Conservation (phyloP, 2,797 vertebrate species). For the Pangasius djambal region DNA sequence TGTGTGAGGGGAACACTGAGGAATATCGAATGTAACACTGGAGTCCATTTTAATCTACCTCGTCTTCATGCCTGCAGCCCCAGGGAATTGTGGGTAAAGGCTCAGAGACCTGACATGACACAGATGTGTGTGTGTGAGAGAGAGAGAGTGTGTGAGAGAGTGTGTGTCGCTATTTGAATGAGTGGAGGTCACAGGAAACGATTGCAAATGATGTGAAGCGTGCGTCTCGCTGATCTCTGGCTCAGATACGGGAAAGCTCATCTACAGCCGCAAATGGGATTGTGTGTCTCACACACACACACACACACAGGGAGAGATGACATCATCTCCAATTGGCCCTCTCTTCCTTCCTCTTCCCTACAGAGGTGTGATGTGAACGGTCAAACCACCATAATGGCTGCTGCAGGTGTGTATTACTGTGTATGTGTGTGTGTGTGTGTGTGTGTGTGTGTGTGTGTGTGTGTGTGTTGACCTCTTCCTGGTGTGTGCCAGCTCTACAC, state of each 20-base stretch:
- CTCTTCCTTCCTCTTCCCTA: conserved; percentile 1
- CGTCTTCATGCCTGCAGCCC: conserved; percentile 64
- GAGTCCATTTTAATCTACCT: conserved; percentile 74
- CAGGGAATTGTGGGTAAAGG: conserved; percentile 58
- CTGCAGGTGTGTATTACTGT: not conserved
- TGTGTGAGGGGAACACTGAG: not conserved
- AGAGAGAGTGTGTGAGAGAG: not conserved
- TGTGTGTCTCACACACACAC: conserved; percentile 66
- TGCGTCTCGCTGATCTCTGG: conserved; percentile 75
- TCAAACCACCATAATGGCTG: not conserved
- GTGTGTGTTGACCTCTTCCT: conserved; percentile 25
- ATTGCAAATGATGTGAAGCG: conserved; percentile 81
- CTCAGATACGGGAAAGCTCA: conserved; percentile 80
- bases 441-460: conserved; percentile 7
- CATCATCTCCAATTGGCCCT: conserved; percentile 12
- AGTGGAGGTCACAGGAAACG: conserved; percentile 82
- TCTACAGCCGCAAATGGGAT: conserved; percentile 80
- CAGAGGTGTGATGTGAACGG: not conserved
- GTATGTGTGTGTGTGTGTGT: not conserved
- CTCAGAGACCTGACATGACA: conserved; percentile 33
- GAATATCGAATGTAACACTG: conserved; percentile 49
- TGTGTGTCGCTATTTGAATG: conserved; percentile 1
- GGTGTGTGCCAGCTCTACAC: conserved; percentile 12
- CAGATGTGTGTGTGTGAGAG: not conserved
- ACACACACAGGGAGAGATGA: not conserved